These are phyloP conservation scores for Neoascia interrupta DNA, from an alignment of 2,888 invertebrate genomes.

Conservation along the genomic window DNA sequence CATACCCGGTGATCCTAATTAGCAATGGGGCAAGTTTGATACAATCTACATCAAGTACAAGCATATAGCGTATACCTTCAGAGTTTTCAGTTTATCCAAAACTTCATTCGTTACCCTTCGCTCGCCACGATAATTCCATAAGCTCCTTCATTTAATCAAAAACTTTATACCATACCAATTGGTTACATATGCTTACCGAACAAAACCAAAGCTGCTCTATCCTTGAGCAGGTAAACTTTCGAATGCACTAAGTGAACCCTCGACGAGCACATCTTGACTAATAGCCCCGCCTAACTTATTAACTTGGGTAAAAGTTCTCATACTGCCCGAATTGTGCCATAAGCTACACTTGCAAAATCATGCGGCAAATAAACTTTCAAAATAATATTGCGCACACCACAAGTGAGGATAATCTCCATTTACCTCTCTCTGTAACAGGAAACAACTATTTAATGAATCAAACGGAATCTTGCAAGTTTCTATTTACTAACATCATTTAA, in stretches of 20 bases:
- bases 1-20: no score
- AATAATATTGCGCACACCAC: conserved; percentile 23
- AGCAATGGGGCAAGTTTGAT: no score
- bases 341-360: conserved; percentile 51
- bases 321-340: conserved; percentile 12
- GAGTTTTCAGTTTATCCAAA: no score
- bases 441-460: conserved; percentile 55
- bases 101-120: no score
- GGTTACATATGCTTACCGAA: no score
- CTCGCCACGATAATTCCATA: no score
- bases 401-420: conserved; percentile 38
- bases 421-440: conserved; percentile 3
- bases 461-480: conserved; percentile 43
- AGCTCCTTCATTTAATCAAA: conserved; percentile 28
- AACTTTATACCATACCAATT: conserved; percentile 11
- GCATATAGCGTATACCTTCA: no score
- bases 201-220: no score
- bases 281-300: conserved; percentile 17
- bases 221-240: no score
- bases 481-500: no score
- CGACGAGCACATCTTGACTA: background rate
- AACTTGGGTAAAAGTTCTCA: conserved; percentile 27
- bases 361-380: conserved; percentile 29
- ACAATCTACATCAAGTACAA: no score
- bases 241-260: no score